Percentiles rank a stretch among this genome's conserved stretches.
These are phyloP conservation scores for Drosophila hawaiiensis DNA, from an alignment of 2,888 invertebrate genomes.

Conservation along the genomic window DNA sequence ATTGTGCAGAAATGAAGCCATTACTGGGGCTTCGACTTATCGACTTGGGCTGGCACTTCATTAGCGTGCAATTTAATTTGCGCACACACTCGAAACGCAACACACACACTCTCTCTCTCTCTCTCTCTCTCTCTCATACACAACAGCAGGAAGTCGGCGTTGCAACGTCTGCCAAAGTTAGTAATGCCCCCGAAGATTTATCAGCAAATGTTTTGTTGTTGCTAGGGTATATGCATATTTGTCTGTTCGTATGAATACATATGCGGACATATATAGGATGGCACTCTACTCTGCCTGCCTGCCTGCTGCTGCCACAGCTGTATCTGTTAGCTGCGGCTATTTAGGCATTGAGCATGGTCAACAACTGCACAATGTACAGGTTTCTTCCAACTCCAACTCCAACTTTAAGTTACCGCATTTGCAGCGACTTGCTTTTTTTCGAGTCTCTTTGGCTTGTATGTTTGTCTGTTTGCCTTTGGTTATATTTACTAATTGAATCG, in stretches of 20 bases:
- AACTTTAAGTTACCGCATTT: conserved; percentile 47
- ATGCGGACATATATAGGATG: conserved; percentile 36
- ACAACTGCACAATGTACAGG: conserved; percentile 71
- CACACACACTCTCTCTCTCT: conserved; percentile 7
- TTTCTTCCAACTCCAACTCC: conserved; percentile 47
- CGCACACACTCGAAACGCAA: conserved; percentile 60
- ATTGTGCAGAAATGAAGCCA: conserved; percentile 52
- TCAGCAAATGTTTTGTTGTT: conserved; percentile 53
- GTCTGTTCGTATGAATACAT: conserved; percentile 6
- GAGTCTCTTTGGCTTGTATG: conserved; percentile 47
- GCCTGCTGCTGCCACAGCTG: conserved; percentile 31
- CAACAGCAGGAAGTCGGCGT: conserved; percentile 66
- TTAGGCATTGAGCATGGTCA: conserved; percentile 76
- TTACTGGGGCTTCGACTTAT: conserved; percentile 29
- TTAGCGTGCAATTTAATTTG: conserved; percentile 80
- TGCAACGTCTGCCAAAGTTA: conserved; percentile 41
- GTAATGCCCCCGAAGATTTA: conserved; percentile 61
- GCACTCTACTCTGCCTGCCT: conserved; percentile 14
- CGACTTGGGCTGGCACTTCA: conserved; percentile 60
- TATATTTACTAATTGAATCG: conserved; percentile 85
- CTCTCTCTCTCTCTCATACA: not conserved
- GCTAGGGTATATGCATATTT: conserved; percentile 5
- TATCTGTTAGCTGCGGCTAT: conserved; percentile 45
- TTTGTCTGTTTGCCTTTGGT: conserved; percentile 80
- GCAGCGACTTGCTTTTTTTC: conserved; percentile 39